Conservation (phyloP, 2,113 vertebrate genomes). For the Serinus canaria region DNA sequence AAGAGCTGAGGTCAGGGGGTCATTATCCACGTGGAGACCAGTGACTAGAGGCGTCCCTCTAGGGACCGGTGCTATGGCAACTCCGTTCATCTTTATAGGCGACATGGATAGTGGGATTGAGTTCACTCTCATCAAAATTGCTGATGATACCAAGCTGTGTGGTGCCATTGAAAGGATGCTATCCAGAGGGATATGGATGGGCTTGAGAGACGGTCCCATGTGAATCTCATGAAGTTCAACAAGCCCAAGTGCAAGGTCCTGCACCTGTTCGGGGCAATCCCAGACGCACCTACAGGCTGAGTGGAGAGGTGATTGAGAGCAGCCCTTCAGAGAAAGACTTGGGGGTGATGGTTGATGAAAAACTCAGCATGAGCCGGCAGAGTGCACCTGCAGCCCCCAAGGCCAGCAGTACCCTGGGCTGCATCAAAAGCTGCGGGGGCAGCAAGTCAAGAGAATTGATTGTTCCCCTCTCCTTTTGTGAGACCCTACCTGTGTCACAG, state of each 20-base stretch:
- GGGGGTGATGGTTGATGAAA: not conserved
- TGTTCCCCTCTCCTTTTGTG: not conserved
- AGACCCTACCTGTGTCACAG: not conserved
- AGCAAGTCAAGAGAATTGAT: not conserved
- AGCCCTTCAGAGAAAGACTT: not conserved
- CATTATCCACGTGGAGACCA: not conserved
- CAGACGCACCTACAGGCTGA: not conserved
- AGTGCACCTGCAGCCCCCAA: not conserved
- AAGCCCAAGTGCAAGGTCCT: no score
- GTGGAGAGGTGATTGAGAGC: not conserved
- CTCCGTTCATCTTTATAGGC: not conserved
- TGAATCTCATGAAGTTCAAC: not conserved
- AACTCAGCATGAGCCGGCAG: not conserved
- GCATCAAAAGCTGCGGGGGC: not conserved
- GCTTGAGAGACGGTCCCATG: not conserved
- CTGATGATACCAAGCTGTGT: not conserved
- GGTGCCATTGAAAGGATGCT: not conserved
- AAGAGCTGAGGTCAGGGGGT: not conserved
- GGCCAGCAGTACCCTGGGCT: not conserved
- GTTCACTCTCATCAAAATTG: not conserved
- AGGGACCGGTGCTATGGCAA: rapidly evolving
- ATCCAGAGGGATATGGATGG: not conserved
- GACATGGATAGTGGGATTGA: no score
- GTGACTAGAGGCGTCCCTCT: no score
- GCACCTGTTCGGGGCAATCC: not conserved